Percentiles rank a stretch among this genome's conserved stretches.
Conservation (phyloP, 2,888 invertebrate genomes). For the Ischnura elegans region DNA sequence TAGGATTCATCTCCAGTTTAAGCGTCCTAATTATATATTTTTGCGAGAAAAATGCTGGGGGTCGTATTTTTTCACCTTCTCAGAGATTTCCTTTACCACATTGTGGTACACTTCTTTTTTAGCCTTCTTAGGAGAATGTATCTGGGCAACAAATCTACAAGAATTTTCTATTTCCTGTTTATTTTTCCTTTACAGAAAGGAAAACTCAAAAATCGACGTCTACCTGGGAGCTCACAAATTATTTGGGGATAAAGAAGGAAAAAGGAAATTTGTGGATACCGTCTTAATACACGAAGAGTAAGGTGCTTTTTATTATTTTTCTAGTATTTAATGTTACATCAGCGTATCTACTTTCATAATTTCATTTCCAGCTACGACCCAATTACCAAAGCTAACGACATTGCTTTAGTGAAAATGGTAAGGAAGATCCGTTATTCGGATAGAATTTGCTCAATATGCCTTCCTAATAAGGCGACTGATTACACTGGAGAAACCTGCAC, state of each 20-base stretch:
- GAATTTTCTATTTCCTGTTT: not conserved
- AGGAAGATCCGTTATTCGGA: slow-evolving; percentile 33
- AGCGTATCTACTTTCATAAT: not conserved
- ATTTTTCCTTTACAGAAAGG: slow-evolving; percentile 19
- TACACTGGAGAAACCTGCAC: slow-evolving; percentile 42
- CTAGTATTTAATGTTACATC: not conserved
- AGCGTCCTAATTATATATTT: too few relatives aligned
- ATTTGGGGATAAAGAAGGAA: slow-evolving; percentile 37
- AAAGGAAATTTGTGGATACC: not conserved
- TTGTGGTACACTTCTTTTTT: too few relatives aligned
- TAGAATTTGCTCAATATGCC: slow-evolving; percentile 39
- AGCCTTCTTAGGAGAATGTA: too few relatives aligned
- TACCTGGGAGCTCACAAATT: slow-evolving; percentile 46
- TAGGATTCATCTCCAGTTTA: too few relatives aligned
- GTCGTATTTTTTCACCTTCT: too few relatives aligned
- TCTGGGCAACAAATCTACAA: too few relatives aligned
- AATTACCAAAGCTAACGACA: slow-evolving; percentile 42
- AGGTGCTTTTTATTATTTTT: not conserved
- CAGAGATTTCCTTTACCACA: too few relatives aligned
- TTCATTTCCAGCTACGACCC: slow-evolving; percentile 5
- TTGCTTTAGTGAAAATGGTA: slow-evolving; percentile 19
- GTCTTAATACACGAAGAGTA: slow-evolving; percentile 14
- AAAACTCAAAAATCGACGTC: slow-evolving; percentile 33
- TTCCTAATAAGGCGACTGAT: slow-evolving; percentile 29
- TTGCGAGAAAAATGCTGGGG: too few relatives aligned